Percentiles rank a stretch among this genome's conserved stretches.
Conservation (phyloP, 2,888 invertebrate genomes). For the Cantharis nigra region DNA sequence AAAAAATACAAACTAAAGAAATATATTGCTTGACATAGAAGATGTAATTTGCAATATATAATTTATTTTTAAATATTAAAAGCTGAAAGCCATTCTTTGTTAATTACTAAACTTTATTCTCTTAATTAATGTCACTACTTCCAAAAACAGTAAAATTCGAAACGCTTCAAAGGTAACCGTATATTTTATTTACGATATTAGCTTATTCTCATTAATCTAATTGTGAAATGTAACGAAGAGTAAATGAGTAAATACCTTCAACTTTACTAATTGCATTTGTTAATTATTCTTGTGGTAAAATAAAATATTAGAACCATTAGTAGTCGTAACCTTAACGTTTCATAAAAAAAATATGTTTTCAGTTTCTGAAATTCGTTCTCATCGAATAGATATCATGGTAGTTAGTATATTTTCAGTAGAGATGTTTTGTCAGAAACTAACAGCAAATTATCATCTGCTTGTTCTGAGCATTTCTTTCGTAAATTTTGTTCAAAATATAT, state of each 20-base stretch:
- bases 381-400: background rate
- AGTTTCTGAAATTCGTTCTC: background rate
- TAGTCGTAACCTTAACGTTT: background rate
- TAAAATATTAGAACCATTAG: background rate
- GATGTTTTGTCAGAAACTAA: no score
- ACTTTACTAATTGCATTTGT: background rate
- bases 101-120: background rate
- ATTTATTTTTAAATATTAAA: background rate
- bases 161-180: background rate
- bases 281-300: background rate
- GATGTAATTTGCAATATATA: background rate
- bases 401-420: no score
- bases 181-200: background rate
- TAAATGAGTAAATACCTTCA: background rate
- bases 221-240: background rate
- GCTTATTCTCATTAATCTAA: background rate
- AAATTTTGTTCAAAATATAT: no score
- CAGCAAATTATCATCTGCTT: no score
- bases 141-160: background rate
- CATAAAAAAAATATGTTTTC: background rate
- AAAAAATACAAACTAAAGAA: no score
- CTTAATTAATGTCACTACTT: background rate
- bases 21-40: background rate
- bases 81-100: background rate
- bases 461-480: no score